A percentile compares a stretch with the other conserved stretches of the same genome.
Conservation (phyloP, 1,140 invertebrate genomes). For the Halictus rubicundus region DNA sequence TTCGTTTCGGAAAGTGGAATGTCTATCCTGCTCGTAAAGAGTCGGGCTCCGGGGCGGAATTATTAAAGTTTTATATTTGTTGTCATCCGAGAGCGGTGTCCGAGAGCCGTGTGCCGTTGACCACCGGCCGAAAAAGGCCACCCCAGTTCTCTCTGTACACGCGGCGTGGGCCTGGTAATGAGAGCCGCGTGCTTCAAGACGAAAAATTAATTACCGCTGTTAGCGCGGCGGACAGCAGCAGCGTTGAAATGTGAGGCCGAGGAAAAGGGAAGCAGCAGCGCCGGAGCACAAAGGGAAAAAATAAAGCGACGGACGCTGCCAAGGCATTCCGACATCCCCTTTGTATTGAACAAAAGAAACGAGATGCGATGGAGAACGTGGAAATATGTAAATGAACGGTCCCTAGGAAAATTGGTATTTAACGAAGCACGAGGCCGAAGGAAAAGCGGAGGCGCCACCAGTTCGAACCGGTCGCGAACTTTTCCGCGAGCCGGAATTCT, state of each 20-base stretch:
- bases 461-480: background rate
- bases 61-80: conserved; percentile 53
- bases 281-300: background rate
- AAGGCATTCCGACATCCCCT: background rate
- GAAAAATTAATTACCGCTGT: conserved; percentile 28
- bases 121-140: background rate
- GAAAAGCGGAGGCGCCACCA: background rate
- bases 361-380: background rate
- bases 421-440: conserved; percentile 3
- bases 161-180: background rate
- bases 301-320: background rate
- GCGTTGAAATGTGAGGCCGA: background rate
- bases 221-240: background rate
- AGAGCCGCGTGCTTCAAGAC: conserved; percentile 19
- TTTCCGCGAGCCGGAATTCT: background rate
- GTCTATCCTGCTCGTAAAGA: conserved; percentile 41
- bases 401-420: conserved; percentile 14
- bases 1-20: conserved; percentile 45
- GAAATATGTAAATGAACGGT: conserved; percentile 12
- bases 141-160: background rate
- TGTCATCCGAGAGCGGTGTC: background rate
- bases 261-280: background rate
- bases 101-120: background rate
- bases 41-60: conserved; percentile 35
- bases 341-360: conserved; percentile 14